Percentiles rank a stretch among this genome's conserved stretches.
These are phyloP conservation scores for Pangasius mekongensis DNA, from an alignment of 2,797 vertebrate genomes.

Conservation along the genomic window DNA sequence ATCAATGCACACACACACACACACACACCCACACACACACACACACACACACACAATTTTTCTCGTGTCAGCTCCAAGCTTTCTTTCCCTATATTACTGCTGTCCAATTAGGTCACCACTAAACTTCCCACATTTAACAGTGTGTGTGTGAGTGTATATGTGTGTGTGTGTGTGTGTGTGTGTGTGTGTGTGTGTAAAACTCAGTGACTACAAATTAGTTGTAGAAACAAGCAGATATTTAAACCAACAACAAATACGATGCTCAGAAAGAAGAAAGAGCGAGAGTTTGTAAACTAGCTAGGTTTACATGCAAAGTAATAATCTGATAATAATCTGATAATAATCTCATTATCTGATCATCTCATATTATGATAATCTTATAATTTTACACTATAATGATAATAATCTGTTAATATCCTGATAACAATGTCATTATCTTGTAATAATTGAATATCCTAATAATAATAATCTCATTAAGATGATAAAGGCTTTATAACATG, in stretches of 20 bases:
- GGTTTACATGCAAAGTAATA: not conserved
- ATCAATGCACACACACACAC: not conserved
- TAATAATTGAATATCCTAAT: not conserved
- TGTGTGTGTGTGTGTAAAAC: not conserved
- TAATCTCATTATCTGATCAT: not conserved
- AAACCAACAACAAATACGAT: not conserved
- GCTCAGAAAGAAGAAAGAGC: not conserved
- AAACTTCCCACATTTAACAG: not conserved
- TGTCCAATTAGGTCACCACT: slow-evolving; percentile 46
- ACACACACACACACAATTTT: slow-evolving; percentile 30
- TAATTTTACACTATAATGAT: not conserved
- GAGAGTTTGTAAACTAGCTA: not conserved
- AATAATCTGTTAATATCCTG: not conserved
- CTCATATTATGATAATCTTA: not conserved
- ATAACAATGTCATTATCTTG: not conserved
- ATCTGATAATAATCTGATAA: not conserved
- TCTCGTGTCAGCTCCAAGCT: too few relatives aligned
- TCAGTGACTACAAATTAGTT: not conserved
- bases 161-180: not conserved
- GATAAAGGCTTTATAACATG: not conserved
- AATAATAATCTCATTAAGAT: not conserved
- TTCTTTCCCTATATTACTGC: not conserved
- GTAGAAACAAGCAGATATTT: not conserved
- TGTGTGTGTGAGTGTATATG: not conserved
- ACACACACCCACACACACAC: not conserved